Conservation (phyloP, 2,797 vertebrate genomes). For the Poeciliopsis gracilis region DNA sequence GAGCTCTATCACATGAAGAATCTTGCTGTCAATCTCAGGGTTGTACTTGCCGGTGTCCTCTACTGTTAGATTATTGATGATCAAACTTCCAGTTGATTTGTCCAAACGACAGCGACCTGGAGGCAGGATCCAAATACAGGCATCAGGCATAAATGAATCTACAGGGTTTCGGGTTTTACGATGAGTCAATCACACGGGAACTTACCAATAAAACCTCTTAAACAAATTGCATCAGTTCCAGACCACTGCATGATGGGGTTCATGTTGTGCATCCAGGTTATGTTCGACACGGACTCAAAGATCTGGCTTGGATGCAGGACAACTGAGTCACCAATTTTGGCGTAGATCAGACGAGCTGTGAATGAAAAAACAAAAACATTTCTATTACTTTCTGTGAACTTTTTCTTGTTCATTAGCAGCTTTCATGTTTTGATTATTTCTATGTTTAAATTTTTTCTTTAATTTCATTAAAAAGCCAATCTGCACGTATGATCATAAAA, state of each 20-base stretch:
- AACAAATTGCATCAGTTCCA: rapidly evolving
- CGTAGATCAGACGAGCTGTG: background rate
- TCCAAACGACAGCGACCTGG: background rate
- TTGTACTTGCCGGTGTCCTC: background rate
- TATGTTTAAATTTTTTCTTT: background rate
- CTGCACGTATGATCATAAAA: no score
- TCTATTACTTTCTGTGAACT: background rate
- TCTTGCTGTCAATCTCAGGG: background rate
- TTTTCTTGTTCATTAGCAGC: background rate
- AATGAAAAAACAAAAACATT: conserved; percentile 40
- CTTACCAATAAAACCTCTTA: background rate
- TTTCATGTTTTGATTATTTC: background rate
- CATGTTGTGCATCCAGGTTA: background rate
- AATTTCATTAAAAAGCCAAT: no score
- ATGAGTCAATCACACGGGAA: background rate
- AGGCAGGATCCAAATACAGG: background rate
- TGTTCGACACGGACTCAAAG: rapidly evolving
- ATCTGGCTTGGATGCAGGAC: background rate
- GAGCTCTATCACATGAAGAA: rapidly evolving
- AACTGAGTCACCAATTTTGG: rapidly evolving
- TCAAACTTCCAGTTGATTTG: background rate
- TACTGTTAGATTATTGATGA: background rate
- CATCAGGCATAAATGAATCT: background rate
- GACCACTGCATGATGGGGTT: background rate
- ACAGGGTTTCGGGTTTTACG: background rate